Evolutionary conservation across 2,113 vertebrate genomes (phyloP), one percentile per base, ranked within the genome.

Genomic region (Prionailurus viverrinus): DNA sequence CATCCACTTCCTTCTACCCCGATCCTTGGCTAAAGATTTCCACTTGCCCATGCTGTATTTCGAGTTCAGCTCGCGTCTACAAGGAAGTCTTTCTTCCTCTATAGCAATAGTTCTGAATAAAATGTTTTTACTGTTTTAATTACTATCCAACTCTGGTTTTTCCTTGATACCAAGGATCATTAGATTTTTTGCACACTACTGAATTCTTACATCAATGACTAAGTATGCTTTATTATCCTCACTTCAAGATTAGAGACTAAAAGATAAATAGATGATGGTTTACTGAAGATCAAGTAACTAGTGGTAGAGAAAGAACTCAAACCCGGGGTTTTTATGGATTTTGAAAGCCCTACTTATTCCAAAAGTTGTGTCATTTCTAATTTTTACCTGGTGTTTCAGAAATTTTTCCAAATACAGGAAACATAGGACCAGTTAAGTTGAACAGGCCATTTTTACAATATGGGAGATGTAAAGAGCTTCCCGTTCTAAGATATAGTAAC

Each of bases 221-320:
- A 55, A 76, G 16, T 31, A 66, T 58, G 27, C 36, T 92, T 68
- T 85, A 83, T 80, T 87, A 55, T n/a, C 53, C 27, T 82, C 53
- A 91, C 86, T 83, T 96, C 48, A 96, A 95, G 31, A 89, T 91
- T 94, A 84, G 4, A 93, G 91, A 82, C 11, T 39, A 55, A 86
- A 92, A 89, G 11, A 5, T 33, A 29, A 61, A 79, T 39, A 88
- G 3, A 74, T 68, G 89, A 41, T 73, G 2, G 61, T n/a, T 65
- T 69, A 33, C 63, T 18, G 31, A 74, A 51, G 7, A 95, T 80
- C 45, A 65, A 83, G 11, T 74, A 87, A 48, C 16, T 84, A 25
- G 2, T 45, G 48, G 9, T 87, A 21, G 7, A 97, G 3, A 76
- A 1, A 85, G 18, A 88, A 89, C 19, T 63, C 14, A 92, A 63